A percentile compares a stretch with the other conserved stretches of the same genome.
Evolutionary conservation across 2,888 invertebrate genomes (phyloP).

Genomic region (Cylindroiulus punctatus): DNA sequence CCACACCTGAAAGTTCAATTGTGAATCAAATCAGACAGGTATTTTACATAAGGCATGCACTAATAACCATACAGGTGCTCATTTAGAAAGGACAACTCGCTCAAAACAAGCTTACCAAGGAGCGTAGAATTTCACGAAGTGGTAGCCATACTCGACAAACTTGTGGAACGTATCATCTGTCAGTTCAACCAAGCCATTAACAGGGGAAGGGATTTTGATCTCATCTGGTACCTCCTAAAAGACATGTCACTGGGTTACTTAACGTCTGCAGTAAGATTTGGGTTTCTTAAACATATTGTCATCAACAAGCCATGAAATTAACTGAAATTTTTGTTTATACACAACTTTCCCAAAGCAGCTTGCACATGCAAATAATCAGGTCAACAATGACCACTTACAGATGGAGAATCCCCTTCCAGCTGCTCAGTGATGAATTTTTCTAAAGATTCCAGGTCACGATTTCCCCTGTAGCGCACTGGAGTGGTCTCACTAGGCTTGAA

Average conservation of each 20-base stretch:
- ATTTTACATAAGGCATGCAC: too few species aligned
- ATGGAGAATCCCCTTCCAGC: slow-evolving; percentile 64
- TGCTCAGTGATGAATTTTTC: slow-evolving; percentile 82
- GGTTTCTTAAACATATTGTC: too few species aligned
- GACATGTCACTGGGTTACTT: not conserved
- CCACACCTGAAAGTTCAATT: slow-evolving; percentile 70
- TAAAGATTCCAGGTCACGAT: slow-evolving; percentile 79
- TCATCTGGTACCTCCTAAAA: slow-evolving; percentile 59
- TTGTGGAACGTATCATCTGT: slow-evolving; percentile 80
- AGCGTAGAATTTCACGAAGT: slow-evolving; percentile 91
- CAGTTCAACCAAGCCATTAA: slow-evolving; percentile 76
- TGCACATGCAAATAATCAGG: not conserved
- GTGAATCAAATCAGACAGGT: not conserved
- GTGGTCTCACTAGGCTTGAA: slow-evolving; percentile 74
- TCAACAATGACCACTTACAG: slow-evolving; percentile 7
- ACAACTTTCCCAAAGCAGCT: not conserved
- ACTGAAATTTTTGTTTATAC: too few species aligned
- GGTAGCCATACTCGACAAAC: slow-evolving; percentile 77
- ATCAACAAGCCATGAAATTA: too few species aligned
- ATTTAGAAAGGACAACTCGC: too few species aligned
- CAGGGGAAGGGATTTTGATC: slow-evolving; percentile 70
- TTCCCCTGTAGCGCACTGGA: slow-evolving; percentile 80
- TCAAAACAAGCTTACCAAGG: slow-evolving; percentile 74
- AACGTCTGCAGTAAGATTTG: too few species aligned
- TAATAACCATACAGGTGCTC: too few species aligned